Percentiles rank a stretch among this genome's conserved stretches.
Evolutionary conservation across 1,140 invertebrate species (phyloP).

Genomic region (Coptotermes formosanus): DNA sequence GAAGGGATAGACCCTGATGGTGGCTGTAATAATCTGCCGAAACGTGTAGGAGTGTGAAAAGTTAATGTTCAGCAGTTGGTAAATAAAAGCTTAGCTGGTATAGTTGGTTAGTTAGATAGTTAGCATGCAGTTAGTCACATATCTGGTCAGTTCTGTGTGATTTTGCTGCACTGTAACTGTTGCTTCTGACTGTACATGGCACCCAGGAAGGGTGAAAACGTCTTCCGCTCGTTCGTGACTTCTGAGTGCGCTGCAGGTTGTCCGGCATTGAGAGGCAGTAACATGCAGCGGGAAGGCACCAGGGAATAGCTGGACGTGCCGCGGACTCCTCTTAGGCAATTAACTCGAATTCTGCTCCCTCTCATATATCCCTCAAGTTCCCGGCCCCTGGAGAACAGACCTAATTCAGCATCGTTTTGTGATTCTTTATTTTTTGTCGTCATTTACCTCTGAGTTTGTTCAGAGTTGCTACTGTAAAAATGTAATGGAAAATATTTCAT

Average conservation of each 20-base stretch:
- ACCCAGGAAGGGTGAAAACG: not conserved
- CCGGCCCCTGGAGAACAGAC: not conserved
- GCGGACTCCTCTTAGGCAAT: not conserved
- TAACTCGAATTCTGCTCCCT: not conserved
- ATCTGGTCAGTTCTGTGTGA: too few species aligned
- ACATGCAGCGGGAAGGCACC: not conserved
- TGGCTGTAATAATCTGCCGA: too few species aligned
- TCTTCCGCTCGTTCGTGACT: slow-evolving; percentile 3
- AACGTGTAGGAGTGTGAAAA: too few species aligned
- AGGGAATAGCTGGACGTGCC: not conserved
- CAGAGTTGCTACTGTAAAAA: not conserved
- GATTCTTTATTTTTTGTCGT: not conserved
- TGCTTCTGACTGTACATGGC: not conserved
- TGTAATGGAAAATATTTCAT: not conserved
- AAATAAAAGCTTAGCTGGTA: too few species aligned
- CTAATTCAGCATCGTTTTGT: not conserved
- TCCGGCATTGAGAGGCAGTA: too few species aligned
- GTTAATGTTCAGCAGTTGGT: too few species aligned
- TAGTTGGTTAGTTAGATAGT: too few species aligned
- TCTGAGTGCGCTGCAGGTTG: not conserved
- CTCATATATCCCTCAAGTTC: not conserved
- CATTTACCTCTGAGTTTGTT: not conserved
- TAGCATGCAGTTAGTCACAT: too few species aligned
- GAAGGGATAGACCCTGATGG: too few species aligned
- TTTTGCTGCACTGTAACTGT: not conserved